These are phyloP conservation scores for Fissipunctia ypsillon DNA, from an alignment of 2,888 invertebrate species.

Conservation along the genomic window DNA sequence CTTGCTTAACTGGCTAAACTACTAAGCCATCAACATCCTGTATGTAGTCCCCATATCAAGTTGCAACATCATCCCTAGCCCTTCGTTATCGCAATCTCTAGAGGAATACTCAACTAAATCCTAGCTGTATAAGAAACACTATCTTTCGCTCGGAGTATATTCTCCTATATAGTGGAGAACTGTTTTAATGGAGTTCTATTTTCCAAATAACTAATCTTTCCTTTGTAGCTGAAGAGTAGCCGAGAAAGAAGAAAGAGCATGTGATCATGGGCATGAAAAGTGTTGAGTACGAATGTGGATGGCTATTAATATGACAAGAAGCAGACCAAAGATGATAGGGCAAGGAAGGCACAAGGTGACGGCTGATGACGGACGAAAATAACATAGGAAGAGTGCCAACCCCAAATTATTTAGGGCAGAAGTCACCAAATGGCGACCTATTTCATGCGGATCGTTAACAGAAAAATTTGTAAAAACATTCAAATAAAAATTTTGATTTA, in stretches of 20 bases:
- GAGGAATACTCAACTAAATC: conserved; percentile 45
- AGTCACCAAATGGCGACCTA: too few relatives aligned
- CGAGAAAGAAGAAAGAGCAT: too few relatives aligned
- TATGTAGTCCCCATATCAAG: conserved; percentile 34
- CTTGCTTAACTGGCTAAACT: not conserved
- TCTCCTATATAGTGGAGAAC: not conserved
- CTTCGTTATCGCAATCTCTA: conserved; percentile 51
- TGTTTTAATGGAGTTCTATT: conserved; percentile 9
- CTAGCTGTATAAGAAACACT: conserved; percentile 26
- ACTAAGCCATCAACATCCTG: conserved; percentile 3
- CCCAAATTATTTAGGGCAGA: not conserved
- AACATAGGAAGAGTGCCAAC: not conserved
- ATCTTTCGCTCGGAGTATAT: conserved; percentile 8
- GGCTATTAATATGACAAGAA: not conserved
- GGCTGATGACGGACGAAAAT: not conserved
- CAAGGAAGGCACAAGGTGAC: not conserved
- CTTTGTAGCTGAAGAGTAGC: not conserved
- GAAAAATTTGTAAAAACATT: too few relatives aligned
- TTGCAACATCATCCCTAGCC: conserved; percentile 33
- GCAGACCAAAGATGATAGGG: not conserved
- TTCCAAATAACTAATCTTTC: not conserved
- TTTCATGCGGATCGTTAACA: too few relatives aligned
- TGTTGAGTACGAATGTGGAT: not conserved
- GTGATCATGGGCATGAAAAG: too few relatives aligned
- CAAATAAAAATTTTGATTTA: too few relatives aligned